phyloP scores from a whole-genome alignment of 2,113 vertebrate species.

The Merops nubicus region DNA sequence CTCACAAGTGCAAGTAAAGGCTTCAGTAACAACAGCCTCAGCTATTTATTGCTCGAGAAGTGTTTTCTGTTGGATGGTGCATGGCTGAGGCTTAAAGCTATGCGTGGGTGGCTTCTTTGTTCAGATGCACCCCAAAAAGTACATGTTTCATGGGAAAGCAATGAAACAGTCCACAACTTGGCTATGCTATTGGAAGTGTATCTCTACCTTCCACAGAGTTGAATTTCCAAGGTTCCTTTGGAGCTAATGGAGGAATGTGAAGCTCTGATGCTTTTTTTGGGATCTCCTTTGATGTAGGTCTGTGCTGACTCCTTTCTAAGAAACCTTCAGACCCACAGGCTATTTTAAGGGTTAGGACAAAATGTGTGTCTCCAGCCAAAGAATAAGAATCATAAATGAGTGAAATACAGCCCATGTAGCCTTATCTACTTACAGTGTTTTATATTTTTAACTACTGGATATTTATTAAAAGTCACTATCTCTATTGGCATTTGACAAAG shows the following conservation, averaged over 20 bases:
- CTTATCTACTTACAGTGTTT: conserved; percentile 21
- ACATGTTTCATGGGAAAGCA: not conserved
- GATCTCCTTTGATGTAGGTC: not conserved
- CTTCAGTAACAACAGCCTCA: conserved; percentile 20
- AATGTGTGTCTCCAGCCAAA: not conserved
- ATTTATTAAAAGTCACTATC: conserved; percentile 66
- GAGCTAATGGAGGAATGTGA: not conserved
- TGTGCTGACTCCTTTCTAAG: not conserved
- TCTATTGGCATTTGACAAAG: conserved; percentile 66
- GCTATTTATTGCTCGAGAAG: not conserved
- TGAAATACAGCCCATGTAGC: not conserved
- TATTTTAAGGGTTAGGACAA: conserved; percentile 14
- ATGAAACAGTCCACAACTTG: not conserved
- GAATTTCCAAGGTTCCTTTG: not conserved
- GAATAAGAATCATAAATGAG: conserved; percentile 3
- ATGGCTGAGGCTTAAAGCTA: not conserved
- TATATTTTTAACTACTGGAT: conserved; percentile 51
- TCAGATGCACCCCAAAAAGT: not conserved
- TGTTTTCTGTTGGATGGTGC: not conserved
- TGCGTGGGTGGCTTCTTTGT: not conserved
- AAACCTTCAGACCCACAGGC: not conserved
- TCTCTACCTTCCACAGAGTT: not conserved
- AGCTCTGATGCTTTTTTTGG: not conserved
- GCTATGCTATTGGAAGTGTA: not conserved
- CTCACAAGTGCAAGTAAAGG: not conserved